Conservation (phyloP, 2,113 vertebrate species). For the Bufo bufo region DNA sequence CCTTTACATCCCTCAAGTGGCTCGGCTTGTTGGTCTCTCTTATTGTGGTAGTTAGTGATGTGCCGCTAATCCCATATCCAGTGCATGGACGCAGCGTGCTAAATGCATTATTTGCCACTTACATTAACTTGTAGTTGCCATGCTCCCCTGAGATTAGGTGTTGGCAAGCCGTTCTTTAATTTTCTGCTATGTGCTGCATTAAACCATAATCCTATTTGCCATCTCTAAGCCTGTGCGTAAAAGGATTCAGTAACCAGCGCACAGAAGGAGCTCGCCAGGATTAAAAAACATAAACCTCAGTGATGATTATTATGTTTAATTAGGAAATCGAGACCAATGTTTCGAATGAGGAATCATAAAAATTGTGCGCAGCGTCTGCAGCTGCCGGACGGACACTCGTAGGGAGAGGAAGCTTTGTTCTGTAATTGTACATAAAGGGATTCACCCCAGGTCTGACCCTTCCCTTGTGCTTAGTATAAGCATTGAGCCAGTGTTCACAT, state of each 20-base stretch:
- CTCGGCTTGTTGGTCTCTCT: not conserved
- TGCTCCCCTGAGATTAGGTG: constrained; percentile 12
- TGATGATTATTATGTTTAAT: constrained; percentile 31
- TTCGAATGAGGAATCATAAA: not conserved
- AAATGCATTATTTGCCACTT: constrained; percentile 13
- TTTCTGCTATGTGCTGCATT: constrained; percentile 48
- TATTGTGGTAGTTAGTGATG: constrained; percentile 14
- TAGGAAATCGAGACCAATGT: not conserved
- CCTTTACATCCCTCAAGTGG: not conserved
- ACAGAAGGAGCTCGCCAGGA: constrained; percentile 5
- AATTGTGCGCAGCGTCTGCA: not conserved
- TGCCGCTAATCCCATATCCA: constrained; percentile 4
- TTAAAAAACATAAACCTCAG: not conserved
- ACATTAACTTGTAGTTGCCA: constrained; percentile 19
- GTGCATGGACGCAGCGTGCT: not conserved
- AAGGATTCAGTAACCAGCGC: constrained; percentile 5
- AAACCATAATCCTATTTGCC: constrained; percentile 44
- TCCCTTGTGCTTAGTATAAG: too few relatives aligned
- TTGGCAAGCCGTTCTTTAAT: constrained; percentile 28
- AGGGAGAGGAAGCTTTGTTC: too few relatives aligned
- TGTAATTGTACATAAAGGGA: too few relatives aligned
- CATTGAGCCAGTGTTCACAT: too few relatives aligned
- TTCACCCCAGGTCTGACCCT: too few relatives aligned
- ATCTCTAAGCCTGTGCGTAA: constrained; percentile 35
- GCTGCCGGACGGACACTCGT: not conserved